Evolutionary conservation across 2,797 vertebrate genomes (phyloP).

Genomic region (Pangasius mekongensis): DNA sequence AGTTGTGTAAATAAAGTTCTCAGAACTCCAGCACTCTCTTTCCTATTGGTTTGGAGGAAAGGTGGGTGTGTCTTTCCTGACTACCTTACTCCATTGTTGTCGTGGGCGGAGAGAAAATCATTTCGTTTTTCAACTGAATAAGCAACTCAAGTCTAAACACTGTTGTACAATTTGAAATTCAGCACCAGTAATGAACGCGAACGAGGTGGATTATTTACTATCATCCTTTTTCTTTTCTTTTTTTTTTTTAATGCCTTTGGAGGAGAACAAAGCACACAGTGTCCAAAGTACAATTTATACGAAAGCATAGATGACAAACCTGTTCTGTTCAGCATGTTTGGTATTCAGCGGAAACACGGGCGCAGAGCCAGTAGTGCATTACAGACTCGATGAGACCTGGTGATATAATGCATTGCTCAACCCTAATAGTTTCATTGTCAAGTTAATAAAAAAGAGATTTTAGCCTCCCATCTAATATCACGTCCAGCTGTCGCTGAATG

Average conservation of each 20-base stretch:
- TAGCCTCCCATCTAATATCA: background rate
- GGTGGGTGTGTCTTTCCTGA: constrained; percentile 66
- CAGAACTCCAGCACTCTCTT: constrained; percentile 49
- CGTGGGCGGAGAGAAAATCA: background rate
- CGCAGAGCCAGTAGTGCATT: background rate
- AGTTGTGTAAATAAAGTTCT: constrained; percentile 26
- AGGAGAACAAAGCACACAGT: background rate
- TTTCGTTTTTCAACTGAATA: background rate
- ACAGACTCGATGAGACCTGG: background rate
- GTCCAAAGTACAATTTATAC: background rate
- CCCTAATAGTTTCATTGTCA: background rate
- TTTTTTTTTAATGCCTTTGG: background rate
- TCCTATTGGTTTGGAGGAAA: constrained; percentile 75
- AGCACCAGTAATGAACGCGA: background rate
- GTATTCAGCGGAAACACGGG: background rate
- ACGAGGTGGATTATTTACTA: background rate
- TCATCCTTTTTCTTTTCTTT: background rate
- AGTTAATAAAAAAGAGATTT: background rate
- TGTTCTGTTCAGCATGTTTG: background rate
- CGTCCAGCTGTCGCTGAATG: background rate
- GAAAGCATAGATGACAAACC: background rate
- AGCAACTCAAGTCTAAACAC: background rate
- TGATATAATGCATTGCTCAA: background rate
- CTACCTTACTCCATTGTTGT: background rate
- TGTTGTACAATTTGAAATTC: background rate